Percentiles rank a stretch among this genome's conserved stretches.
These are phyloP conservation scores for Mastigias papua DNA, from an alignment of 30 jellyfish, hydroid and myxozoan genomes.

Conservation along the genomic window DNA sequence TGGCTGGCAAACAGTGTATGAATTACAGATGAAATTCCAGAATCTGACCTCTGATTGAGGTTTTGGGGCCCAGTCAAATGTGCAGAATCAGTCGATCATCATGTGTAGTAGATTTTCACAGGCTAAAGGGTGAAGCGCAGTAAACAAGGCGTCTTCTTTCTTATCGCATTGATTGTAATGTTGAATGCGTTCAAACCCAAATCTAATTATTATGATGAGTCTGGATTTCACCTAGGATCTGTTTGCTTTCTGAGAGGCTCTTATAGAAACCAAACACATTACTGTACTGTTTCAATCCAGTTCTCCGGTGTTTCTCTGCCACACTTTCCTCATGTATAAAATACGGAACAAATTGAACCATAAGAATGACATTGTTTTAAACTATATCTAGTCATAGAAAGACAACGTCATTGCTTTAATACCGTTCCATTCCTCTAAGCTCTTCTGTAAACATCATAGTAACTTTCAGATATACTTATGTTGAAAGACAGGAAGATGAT, in stretches of 20 bases:
- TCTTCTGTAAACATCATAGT: no score
- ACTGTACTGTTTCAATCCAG: no score
- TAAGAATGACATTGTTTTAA: no score
- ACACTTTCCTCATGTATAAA: no score
- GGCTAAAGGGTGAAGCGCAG: not conserved
- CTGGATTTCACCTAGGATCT: not conserved
- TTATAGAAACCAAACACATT: no score
- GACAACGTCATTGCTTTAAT: no score
- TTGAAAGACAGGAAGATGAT: no score
- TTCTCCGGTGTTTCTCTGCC: no score
- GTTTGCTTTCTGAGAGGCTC: not conserved
- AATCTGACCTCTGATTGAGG: conserved; percentile 12
- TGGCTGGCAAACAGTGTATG: conserved; percentile 3
- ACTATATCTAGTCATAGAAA: no score
- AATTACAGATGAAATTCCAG: not conserved
- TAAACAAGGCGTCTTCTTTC: not conserved
- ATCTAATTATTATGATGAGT: conserved; percentile 2
- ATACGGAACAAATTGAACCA: no score
- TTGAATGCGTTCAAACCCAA: not conserved
- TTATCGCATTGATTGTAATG: not conserved
- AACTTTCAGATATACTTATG: no score
- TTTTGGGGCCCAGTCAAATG: not conserved
- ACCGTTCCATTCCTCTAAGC: no score
- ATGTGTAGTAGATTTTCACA: not conserved
- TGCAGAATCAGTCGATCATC: not conserved